Percentiles rank a stretch among this genome's conserved stretches.
Conservation (phyloP, 2,888 invertebrate species). For the Epinotia bilunana region DNA sequence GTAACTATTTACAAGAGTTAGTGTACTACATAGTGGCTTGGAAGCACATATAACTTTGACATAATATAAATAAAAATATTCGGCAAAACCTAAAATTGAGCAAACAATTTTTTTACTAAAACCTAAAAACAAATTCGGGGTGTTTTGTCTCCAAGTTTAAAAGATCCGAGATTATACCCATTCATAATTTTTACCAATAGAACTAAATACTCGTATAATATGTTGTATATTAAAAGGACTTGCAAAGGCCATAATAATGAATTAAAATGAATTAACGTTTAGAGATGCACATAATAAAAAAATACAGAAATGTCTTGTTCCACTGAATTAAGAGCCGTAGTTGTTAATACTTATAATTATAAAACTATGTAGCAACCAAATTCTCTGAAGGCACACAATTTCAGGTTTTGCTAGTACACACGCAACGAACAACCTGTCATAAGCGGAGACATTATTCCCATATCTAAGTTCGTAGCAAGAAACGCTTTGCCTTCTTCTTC, state of each 20-base stretch:
- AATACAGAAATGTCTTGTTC: conserved; percentile 16
- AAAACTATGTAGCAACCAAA: conserved; percentile 33
- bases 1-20: conserved; percentile 41
- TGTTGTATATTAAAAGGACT: not conserved
- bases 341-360: conserved; percentile 35
- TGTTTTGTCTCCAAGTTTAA: conserved; percentile 3
- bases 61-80: conserved; percentile 37
- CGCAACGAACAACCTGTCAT: conserved; percentile 35
- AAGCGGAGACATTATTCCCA: conserved; percentile 16
- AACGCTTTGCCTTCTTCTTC: conserved; percentile 8
- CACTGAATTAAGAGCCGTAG: conserved; percentile 23
- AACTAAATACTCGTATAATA: not conserved
- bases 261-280: not conserved
- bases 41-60: conserved; percentile 38
- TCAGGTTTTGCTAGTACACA: conserved; percentile 40
- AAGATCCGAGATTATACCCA: conserved; percentile 6
- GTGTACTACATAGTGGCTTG: conserved; percentile 33
- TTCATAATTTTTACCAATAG: conserved; percentile 21
- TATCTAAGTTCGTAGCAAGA: conserved; percentile 32
- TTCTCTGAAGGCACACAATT: conserved; percentile 41
- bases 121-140: conserved; percentile 19
- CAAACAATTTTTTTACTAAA: conserved; percentile 36
- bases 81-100: conserved; percentile 40
- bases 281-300: conserved; percentile 3
- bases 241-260: not conserved